Percentiles rank a stretch among this genome's conserved stretches.
Evolutionary conservation across 2,888 invertebrate genomes (phyloP).

Genomic region (Rhagium mordax): DNA sequence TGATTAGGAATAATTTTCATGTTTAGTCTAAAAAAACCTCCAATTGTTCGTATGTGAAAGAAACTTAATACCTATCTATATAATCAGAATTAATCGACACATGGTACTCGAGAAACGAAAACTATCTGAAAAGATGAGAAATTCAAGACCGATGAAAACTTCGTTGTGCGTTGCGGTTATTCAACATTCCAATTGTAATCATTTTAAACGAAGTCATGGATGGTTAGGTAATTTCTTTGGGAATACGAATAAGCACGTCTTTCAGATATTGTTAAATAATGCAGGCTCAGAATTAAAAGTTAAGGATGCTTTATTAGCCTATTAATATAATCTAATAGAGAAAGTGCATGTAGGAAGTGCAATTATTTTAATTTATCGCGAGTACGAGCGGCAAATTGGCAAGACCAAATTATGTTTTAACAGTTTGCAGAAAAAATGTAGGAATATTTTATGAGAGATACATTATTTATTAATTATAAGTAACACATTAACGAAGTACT

Average conservation of each 20-base stretch:
- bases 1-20: no score
- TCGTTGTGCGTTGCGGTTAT: neutral
- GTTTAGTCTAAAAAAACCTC: no score
- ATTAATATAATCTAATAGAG: slow-evolving; percentile 23
- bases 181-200: neutral
- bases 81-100: neutral
- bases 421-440: neutral
- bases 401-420: slow-evolving; percentile 3
- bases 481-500: no score
- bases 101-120: neutral
- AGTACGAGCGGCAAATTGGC: slow-evolving; percentile 7
- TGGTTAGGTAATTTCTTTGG: slow-evolving; percentile 3
- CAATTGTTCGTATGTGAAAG: no score
- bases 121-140: neutral
- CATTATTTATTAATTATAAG: neutral
- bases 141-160: neutral
- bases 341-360: slow-evolving; percentile 36
- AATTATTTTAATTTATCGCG: slow-evolving; percentile 10
- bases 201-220: slow-evolving; percentile 5
- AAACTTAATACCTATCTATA: no score
- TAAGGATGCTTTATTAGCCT: neutral
- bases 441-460: neutral
- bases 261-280: neutral
- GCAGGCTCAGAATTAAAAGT: slow-evolving; percentile 4
- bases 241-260: slow-evolving; percentile 13